These are phyloP conservation scores for Clostera curtula DNA, from an alignment of 2,888 invertebrate genomes.

Conservation along the genomic window DNA sequence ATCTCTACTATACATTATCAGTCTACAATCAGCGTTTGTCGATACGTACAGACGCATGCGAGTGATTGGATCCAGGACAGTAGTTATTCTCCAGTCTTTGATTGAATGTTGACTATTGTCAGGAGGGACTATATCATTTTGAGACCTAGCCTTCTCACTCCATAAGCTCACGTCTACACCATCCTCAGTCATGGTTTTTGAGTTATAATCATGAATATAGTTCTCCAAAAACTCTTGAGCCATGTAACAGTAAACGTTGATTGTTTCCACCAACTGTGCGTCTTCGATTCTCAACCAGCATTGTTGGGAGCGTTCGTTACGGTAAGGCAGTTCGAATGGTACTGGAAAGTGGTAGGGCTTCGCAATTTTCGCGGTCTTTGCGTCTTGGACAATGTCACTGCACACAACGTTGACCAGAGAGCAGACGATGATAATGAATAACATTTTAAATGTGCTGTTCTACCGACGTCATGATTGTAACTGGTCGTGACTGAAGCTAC, in stretches of 20 bases:
- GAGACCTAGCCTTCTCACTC: conserved; percentile 42
- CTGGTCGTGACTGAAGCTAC: conserved; percentile 45
- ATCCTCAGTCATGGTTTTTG: conserved; percentile 53
- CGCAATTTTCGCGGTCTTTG: too few relatives aligned
- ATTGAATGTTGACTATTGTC: conserved; percentile 24
- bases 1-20: conserved; percentile 60
- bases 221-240: conserved; percentile 46
- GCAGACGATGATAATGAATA: conserved; percentile 34
- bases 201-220: conserved; percentile 56
- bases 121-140: conserved; percentile 27
- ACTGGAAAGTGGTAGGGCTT: conserved; percentile 47
- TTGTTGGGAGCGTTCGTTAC: conserved; percentile 59
- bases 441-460: conserved; percentile 64
- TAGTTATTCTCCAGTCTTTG: conserved; percentile 52
- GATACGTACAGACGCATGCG: conserved; percentile 52
- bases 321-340: conserved; percentile 52
- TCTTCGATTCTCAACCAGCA: conserved; percentile 65
- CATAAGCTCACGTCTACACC: conserved; percentile 53
- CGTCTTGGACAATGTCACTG: conserved; percentile 25
- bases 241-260: conserved; percentile 45
- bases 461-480: conserved; percentile 56
- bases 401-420: conserved; percentile 25
- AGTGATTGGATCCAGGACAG: conserved; percentile 50
- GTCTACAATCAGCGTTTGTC: conserved; percentile 46
- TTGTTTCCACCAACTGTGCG: conserved; percentile 49